These are phyloP conservation scores for Onchidella celtica DNA, from an alignment of 2,888 invertebrate species.

Conservation along the genomic window DNA sequence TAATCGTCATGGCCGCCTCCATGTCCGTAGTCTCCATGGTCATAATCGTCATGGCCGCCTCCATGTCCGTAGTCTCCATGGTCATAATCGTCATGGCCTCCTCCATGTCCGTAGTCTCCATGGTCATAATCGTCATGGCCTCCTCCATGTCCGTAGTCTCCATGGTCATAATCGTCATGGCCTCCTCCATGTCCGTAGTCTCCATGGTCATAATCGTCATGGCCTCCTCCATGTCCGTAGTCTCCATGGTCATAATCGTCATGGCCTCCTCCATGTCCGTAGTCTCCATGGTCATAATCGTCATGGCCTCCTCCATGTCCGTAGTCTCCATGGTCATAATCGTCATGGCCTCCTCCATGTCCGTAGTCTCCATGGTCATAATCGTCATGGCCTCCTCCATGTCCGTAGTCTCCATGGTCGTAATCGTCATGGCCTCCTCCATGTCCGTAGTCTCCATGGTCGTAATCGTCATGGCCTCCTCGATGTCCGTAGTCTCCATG, in stretches of 20 bases:
- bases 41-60: neutral
- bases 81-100: neutral
- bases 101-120: neutral
- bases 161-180: neutral
- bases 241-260: neutral
- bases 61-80: neutral
- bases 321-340: neutral
- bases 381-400: neutral
- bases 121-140: neutral
- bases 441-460: neutral
- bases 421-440: neutral
- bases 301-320: neutral
- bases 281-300: neutral
- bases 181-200: neutral
- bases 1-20: neutral
- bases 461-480: neutral
- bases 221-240: neutral
- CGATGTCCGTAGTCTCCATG: neutral
- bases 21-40: neutral
- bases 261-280: neutral
- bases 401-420: neutral
- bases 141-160: neutral
- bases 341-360: neutral
- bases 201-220: neutral
- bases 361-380: neutral